Conservation (phyloP, 1,140 invertebrate genomes). For the Rhizoglyphus robini region DNA sequence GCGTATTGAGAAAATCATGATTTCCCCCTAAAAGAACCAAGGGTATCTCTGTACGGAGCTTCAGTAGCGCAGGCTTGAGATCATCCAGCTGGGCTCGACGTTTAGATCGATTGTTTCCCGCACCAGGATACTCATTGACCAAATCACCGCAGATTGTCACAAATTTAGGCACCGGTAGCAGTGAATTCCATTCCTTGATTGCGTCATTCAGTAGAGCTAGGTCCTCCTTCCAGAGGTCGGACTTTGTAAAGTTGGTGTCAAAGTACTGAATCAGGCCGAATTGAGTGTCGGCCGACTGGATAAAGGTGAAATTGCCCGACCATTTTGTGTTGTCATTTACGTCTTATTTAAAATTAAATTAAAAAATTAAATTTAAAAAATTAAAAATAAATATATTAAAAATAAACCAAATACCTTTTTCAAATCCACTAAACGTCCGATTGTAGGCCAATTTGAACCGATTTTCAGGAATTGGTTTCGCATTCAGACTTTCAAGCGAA, state of each 20-base stretch:
- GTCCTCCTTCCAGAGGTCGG: conserved; percentile 40
- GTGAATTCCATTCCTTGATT: conserved; percentile 36
- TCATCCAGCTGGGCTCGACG: too few relatives aligned
- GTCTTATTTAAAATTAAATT: neutral
- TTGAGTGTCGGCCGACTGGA: conserved; percentile 43
- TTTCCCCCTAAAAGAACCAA: conserved; percentile 45
- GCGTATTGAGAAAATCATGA: conserved; percentile 43
- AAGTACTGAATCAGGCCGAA: conserved; percentile 38
- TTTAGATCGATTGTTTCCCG: too few relatives aligned
- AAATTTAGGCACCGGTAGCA: conserved; percentile 36
- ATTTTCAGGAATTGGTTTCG: too few relatives aligned
- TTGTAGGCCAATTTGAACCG: neutral
- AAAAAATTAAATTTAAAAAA: too few relatives aligned
- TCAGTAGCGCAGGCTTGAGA: conserved; percentile 35
- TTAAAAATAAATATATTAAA: neutral
- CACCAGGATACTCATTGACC: conserved; percentile 32
- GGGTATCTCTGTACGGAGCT: conserved; percentile 37
- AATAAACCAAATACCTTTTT: neutral
- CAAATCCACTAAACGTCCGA: neutral
- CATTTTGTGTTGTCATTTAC: conserved; percentile 25
- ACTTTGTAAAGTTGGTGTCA: conserved; percentile 32
- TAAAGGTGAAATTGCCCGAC: conserved; percentile 36
- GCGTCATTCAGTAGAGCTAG: conserved; percentile 33
- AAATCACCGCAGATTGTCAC: conserved; percentile 45
- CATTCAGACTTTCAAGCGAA: too few relatives aligned